Percentiles rank a stretch among this genome's conserved stretches.
phyloP scores from a whole-genome alignment of 2,113 vertebrate genomes.

The Mionectes macconnelli region DNA sequence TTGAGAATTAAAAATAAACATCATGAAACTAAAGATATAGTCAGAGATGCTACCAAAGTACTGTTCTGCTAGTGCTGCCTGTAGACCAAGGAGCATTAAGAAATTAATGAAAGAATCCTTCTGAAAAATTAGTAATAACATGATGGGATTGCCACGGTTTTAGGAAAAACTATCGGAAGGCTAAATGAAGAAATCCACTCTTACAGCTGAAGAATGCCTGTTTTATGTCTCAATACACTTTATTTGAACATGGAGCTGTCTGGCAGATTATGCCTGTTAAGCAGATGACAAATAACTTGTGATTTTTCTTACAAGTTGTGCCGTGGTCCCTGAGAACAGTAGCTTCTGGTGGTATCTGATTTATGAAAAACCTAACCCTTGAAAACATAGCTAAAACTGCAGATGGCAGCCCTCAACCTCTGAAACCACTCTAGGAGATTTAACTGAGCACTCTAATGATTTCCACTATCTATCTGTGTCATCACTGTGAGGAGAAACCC shows the following conservation, averaged over 20 bases:
- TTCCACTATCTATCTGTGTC: slow-evolving; percentile 9
- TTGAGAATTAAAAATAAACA: slow-evolving; percentile 31
- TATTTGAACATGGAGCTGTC: not conserved
- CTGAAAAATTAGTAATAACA: not conserved
- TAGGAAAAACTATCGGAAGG: not conserved
- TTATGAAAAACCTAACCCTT: slow-evolving; percentile 13
- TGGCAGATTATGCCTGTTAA: not conserved
- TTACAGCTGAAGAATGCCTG: not conserved
- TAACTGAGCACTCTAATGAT: not conserved
- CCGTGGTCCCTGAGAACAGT: not conserved
- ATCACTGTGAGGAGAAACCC: not conserved
- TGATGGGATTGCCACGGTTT: not conserved
- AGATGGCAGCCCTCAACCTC: not conserved
- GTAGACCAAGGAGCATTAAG: not conserved
- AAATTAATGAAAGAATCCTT: not conserved
- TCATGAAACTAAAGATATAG: not conserved
- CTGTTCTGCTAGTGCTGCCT: not conserved
- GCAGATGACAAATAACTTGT: not conserved
- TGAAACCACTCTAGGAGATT: slow-evolving; percentile 3
- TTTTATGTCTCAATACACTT: not conserved
- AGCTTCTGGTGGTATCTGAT: not conserved
- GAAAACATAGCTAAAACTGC: not conserved
- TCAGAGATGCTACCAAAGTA: not conserved
- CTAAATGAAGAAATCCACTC: not conserved
- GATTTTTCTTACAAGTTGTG: not conserved